These are phyloP conservation scores for Mamestra brassicae DNA, from an alignment of 2,888 invertebrate species.

Conservation along the genomic window DNA sequence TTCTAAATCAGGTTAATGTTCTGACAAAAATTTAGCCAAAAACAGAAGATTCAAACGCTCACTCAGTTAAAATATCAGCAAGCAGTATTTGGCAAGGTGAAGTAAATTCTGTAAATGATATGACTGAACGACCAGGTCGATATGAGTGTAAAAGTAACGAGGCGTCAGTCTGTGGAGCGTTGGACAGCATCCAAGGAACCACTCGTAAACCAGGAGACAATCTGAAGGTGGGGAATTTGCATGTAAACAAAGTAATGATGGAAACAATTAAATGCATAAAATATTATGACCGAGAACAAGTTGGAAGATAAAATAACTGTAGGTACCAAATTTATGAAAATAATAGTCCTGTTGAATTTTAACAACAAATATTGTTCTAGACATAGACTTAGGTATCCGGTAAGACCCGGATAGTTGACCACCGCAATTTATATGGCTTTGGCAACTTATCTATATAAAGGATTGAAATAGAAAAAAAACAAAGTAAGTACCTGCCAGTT, in stretches of 20 bases:
- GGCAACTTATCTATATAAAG: too few relatives aligned
- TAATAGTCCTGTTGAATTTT: too few relatives aligned
- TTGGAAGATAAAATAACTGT: background rate
- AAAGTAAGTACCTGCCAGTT: too few relatives aligned
- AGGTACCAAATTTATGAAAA: too few relatives aligned
- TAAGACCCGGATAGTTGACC: too few relatives aligned
- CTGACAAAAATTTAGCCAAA: slow-evolving; percentile 2
- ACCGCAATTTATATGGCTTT: too few relatives aligned
- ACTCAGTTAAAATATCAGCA: slow-evolving; percentile 25
- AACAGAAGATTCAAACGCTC: background rate
- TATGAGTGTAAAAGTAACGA: slow-evolving; percentile 46
- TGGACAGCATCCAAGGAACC: slow-evolving; percentile 61
- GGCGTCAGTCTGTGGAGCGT: slow-evolving; percentile 49
- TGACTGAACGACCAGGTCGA: slow-evolving; percentile 49
- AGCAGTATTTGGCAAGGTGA: slow-evolving; percentile 49
- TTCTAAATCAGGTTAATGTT: slow-evolving; percentile 31
- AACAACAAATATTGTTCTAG: too few relatives aligned
- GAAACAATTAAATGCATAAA: slow-evolving; percentile 44
- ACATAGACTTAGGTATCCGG: too few relatives aligned
- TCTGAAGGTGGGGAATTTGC: slow-evolving; percentile 28
- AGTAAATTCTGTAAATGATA: slow-evolving; percentile 51
- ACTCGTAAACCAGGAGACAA: slow-evolving; percentile 50
- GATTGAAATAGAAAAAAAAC: too few relatives aligned
- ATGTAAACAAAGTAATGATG: slow-evolving; percentile 4
- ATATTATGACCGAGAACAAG: slow-evolving; percentile 5